phyloP scores from a whole-genome alignment of 2,888 invertebrate genomes.

The Caenorhabditis panamensis region DNA sequence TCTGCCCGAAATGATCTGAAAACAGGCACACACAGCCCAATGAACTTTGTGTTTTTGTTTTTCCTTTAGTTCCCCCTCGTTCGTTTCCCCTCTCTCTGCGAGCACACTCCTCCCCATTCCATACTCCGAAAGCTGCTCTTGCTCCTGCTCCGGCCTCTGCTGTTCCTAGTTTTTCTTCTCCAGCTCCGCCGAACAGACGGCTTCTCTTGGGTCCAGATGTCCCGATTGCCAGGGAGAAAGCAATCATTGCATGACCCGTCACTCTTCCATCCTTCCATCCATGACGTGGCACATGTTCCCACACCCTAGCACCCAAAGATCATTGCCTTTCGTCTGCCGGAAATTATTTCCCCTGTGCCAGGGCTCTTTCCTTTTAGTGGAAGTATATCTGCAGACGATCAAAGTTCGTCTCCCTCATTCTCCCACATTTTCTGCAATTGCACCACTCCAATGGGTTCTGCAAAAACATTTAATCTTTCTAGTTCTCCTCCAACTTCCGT shows the following conservation, averaged over 20 bases:
- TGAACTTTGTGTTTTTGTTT: slow-evolving; percentile 58
- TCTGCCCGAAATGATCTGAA: slow-evolving; percentile 48
- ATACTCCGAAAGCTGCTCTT: slow-evolving; percentile 6
- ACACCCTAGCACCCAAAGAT: background rate
- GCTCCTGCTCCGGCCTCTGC: slow-evolving; percentile 2
- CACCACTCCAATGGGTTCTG: slow-evolving; percentile 31
- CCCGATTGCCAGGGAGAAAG: background rate
- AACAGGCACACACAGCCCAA: slow-evolving; percentile 25
- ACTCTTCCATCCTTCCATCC: background rate
- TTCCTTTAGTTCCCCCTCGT: slow-evolving; percentile 10
- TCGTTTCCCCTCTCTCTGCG: slow-evolving; percentile 16
- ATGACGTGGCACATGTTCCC: slow-evolving; percentile 8
- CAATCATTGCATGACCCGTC: slow-evolving; percentile 6
- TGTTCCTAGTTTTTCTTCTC: background rate
- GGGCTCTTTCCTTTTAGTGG: background rate
- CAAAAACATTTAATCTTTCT: slow-evolving; percentile 57
- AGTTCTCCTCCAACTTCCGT: slow-evolving; percentile 52
- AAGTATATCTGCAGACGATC: slow-evolving; percentile 1
- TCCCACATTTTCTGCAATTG: slow-evolving; percentile 24
- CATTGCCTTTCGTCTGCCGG: slow-evolving; percentile 2
- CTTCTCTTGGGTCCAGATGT: slow-evolving; percentile 2
- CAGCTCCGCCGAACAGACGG: background rate
- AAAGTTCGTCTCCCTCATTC: slow-evolving; percentile 1
- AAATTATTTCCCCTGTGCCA: background rate
- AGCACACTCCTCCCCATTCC: background rate